Percentiles rank a stretch among this genome's conserved stretches.
These are phyloP conservation scores for Lepas anatifera DNA, from an alignment of 2,888 invertebrate species.

Conservation along the genomic window DNA sequence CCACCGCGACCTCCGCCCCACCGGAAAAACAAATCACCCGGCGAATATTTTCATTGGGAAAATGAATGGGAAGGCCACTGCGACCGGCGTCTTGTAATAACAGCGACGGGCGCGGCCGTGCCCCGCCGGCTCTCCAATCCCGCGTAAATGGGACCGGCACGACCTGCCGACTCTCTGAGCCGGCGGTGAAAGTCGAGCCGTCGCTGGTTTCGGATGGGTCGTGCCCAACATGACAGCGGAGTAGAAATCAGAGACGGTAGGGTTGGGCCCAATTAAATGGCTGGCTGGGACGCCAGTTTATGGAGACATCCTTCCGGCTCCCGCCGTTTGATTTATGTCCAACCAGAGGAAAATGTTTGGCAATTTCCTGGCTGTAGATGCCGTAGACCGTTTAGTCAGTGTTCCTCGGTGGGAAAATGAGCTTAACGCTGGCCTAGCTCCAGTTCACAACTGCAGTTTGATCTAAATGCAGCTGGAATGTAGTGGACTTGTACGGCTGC, in stretches of 20 bases:
- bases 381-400: not conserved
- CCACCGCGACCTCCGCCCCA: not conserved
- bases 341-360: not conserved
- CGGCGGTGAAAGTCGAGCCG: not conserved
- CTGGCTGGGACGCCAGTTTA: not conserved
- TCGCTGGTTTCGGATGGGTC: not conserved
- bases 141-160: not conserved
- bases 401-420: not conserved
- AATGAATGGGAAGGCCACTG: not conserved
- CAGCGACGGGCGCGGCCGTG: not conserved
- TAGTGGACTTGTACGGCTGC: too few species aligned
- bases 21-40: not conserved
- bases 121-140: too few species aligned
- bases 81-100: not conserved
- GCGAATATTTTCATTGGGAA: not conserved
- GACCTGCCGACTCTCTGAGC: not conserved
- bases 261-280: not conserved
- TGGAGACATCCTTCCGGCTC: not conserved
- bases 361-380: not conserved
- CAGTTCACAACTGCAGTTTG: too few species aligned
- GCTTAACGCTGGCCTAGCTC: not conserved
- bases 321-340: not conserved
- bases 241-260: not conserved
- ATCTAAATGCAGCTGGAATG: too few species aligned
- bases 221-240: not conserved